Evolutionary conservation across 2,797 vertebrate species (phyloP), one percentile per base, ranked within the genome.

Genomic region (Aphelocoma californica): DNA sequence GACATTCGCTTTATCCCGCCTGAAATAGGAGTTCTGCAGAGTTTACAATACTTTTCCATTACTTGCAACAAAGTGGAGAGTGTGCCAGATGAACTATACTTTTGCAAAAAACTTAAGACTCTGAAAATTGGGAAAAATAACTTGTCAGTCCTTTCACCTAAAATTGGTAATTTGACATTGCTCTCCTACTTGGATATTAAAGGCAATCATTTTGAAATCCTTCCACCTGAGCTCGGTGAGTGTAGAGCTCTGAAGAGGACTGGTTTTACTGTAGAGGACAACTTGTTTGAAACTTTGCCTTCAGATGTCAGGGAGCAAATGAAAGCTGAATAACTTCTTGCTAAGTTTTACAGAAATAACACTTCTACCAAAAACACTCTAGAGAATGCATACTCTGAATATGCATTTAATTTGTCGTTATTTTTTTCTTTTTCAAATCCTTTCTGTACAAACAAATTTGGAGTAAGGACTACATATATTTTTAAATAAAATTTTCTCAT

Each of bases 21-120:
- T 1, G 99, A 99, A 97, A 98, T 99, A 4, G 99, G 99, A 57
- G 99, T 99, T 74, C 98, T 99, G 42, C 99, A 99, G 97, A 99
- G 98, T 98, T 98, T 99, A 83, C 99, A 99, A 65, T 99, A 99
- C 96, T 99, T 99, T 91, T 99, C 99, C 14, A 98, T 99, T 95
- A 98, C 98, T 13, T 99, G 98, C 94, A 99, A 99, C 98, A 99
- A 99, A 97, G 98, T 99, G 28, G 99, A 99, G 97, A 99, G 98
- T 29, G 98, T 99, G 71, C 99, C 99, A 18, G 99, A 99, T 42
- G 99, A 99, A 97, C 98, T 99, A 2, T 99, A 99, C 97, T 99
- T 99, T 88, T 99, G 99, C 98, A 99, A 99, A 97, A 99, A 99
- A 96, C 98, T 99, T 24, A 99, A 99, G 97, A 99, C 99, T 4